Conservation (phyloP, 1,140 invertebrate genomes). For the Drosophila albomicans region DNA sequence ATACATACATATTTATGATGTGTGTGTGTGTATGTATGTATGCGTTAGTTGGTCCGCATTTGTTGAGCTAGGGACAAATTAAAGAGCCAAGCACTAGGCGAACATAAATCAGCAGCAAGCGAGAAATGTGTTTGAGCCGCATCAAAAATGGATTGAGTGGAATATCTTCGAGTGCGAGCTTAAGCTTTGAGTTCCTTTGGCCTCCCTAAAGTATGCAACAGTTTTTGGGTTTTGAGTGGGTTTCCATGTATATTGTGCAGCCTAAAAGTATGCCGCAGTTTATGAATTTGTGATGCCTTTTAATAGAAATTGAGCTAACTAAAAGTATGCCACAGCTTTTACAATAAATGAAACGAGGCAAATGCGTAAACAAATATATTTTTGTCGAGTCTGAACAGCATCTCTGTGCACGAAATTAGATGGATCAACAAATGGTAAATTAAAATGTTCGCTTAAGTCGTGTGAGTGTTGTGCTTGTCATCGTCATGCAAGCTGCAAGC, state of each 20-base stretch:
- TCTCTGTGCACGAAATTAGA: constrained; percentile 8
- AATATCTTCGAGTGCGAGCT: too few relatives aligned
- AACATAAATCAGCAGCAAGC: too few relatives aligned
- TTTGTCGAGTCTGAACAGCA: neutral
- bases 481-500: neutral
- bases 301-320: neutral
- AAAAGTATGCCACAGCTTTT: neutral
- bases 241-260: neutral
- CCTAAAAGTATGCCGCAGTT: neutral
- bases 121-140: too few relatives aligned
- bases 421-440: constrained; percentile 13
- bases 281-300: neutral
- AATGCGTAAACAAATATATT: constrained; percentile 23
- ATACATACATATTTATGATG: too few relatives aligned
- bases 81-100: too few relatives aligned
- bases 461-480: constrained; percentile 5
- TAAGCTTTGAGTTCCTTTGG: too few relatives aligned
- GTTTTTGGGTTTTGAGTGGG: too few relatives aligned
- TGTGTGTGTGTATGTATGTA: neutral
- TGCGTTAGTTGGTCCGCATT: neutral
- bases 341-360: neutral
- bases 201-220: neutral
- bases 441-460: neutral
- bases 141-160: too few relatives aligned
- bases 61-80: too few relatives aligned